Conservation (phyloP, 1,140 invertebrate species). For the Saccostrea cuccullata region DNA sequence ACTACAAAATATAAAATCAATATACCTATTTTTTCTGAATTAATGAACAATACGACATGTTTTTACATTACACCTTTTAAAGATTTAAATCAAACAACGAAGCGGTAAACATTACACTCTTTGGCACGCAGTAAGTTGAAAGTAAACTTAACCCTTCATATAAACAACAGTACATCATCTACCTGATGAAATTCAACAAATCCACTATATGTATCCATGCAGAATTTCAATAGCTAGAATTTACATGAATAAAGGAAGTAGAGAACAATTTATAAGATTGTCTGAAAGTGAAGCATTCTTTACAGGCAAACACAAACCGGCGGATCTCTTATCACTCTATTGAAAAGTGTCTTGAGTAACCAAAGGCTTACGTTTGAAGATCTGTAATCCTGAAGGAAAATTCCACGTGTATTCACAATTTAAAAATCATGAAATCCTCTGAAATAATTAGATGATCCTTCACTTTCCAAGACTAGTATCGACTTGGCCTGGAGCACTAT, state of each 20-base stretch:
- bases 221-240: background rate
- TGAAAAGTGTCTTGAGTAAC: background rate
- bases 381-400: background rate
- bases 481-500: conserved; percentile 21
- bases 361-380: background rate
- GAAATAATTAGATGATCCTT: conserved; percentile 1
- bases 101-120: background rate
- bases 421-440: background rate
- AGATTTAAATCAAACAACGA: background rate
- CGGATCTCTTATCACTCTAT: background rate
- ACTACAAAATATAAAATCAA: background rate
- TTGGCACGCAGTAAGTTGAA: conserved; percentile 35
- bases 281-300: conserved; percentile 27
- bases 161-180: background rate
- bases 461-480: conserved; percentile 31
- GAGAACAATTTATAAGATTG: background rate
- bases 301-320: background rate
- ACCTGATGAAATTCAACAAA: background rate
- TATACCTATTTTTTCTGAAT: background rate
- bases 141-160: background rate
- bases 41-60: background rate
- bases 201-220: background rate
- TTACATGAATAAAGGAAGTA: background rate
- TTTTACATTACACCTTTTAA: background rate
- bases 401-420: background rate